Base-by-base conservation (phyloP, 2,888 invertebrate species). In the Cancer borealis region DNA sequence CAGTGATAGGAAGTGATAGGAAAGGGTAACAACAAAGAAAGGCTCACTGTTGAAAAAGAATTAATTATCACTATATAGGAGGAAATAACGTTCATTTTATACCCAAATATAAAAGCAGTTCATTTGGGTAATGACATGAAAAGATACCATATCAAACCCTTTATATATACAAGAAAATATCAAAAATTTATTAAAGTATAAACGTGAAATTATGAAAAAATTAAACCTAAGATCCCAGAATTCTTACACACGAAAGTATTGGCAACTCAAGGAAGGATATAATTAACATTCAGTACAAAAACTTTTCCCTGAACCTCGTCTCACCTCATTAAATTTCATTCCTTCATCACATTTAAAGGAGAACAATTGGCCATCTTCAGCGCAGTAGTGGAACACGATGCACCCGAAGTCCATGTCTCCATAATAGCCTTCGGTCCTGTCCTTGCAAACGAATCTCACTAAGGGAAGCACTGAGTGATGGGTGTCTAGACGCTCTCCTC, bases 371-470 rank as follows among this genome's bases (percentile, higher is more conserved):
- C 89, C 92, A 12, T 87, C 92, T 21, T 92, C 84, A 12, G 88
- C 89, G 60, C 95, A 95, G 92, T 91, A 95, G 92, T 95, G 95
- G 87, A 95, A 95, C 39, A 95, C 93, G 66, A 54, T 92, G 84
- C 95, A 95, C 21, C 92, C 95, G 47, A 95, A 95, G 73, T 95
- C 95, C 92, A 93, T 92, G 89, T 95, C 95, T 3, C 95, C 95
- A 66, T 93, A 95, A 60, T 95, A 95, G 3, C 95, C 95, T 26
- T 84, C 91, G 10, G 54, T 30, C n/a, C 95, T 60, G 8, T 94
- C 95, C 66, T 39, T 47, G 60, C 95, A 95, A 84, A 90, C 88
- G 66, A 95, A 95, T 49, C 89, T 84, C 60, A 95, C 95, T n/a
- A 94, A 39, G 14, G 94, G 92, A 10, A 94, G 84, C 21, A 88